phyloP scores from a whole-genome alignment of 2,888 invertebrate genomes.

The Apeira syringaria region DNA sequence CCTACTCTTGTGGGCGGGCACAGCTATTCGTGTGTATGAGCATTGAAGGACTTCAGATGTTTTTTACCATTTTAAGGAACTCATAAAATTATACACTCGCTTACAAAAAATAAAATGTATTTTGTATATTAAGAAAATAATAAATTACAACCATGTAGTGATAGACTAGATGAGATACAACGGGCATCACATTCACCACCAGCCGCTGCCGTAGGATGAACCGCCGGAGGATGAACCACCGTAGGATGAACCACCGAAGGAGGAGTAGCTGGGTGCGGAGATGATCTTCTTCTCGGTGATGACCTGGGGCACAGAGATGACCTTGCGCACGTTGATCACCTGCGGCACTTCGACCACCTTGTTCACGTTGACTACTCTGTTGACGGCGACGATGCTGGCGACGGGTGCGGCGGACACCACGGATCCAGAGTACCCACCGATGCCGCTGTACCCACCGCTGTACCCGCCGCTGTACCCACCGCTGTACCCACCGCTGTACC shows the following conservation, averaged over 20 bases:
- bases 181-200: slow-evolving; percentile 30
- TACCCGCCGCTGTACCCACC: slow-evolving; percentile 9
- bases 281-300: slow-evolving; percentile 52
- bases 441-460: slow-evolving; percentile 28
- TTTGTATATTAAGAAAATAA: too few species aligned
- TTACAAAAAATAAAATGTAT: slow-evolving; percentile 11
- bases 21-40: too few species aligned
- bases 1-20: too few species aligned
- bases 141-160: background rate
- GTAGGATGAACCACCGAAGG: slow-evolving; percentile 19
- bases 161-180: slow-evolving; percentile 1
- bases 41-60: too few species aligned
- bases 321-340: slow-evolving; percentile 47
- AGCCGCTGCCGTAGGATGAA: slow-evolving; percentile 32
- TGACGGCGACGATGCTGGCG: slow-evolving; percentile 43
- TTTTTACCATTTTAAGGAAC: too few species aligned
- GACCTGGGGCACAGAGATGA: slow-evolving; percentile 55
- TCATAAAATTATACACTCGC: background rate
- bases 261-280: slow-evolving; percentile 35
- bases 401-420: slow-evolving; percentile 32
- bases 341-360: slow-evolving; percentile 48
- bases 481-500: slow-evolving; percentile 12
- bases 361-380: slow-evolving; percentile 48
- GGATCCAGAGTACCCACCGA: slow-evolving; percentile 25
- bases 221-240: slow-evolving; percentile 15